These are phyloP conservation scores for Enteromius paludinosus DNA, from an alignment of 2,797 vertebrate genomes.

Conservation along the genomic window DNA sequence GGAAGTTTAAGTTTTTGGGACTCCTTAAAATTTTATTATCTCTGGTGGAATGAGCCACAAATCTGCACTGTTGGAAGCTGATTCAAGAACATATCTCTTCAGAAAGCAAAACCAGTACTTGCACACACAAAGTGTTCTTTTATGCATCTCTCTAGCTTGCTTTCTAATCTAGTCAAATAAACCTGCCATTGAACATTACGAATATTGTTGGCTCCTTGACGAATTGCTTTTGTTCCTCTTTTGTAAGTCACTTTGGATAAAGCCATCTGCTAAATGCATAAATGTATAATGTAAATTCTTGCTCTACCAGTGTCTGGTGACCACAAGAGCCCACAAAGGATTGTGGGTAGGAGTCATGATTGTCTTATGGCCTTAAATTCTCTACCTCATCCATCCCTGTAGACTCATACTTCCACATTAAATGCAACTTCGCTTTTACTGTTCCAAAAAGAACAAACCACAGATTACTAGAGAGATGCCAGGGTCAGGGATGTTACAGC, in stretches of 20 bases:
- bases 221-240: neutral
- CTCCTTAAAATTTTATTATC: too few species aligned
- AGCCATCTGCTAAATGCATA: neutral
- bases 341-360: neutral
- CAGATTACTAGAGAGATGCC: neutral
- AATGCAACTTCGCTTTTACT: neutral
- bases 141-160: neutral
- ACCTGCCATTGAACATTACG: neutral
- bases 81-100: neutral
- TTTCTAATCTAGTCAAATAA: neutral
- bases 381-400: neutral
- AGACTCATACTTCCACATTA: neutral
- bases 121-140: neutral
- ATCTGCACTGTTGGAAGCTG: neutral
- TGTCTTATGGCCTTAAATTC: slow-evolving; percentile 2
- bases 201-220: neutral
- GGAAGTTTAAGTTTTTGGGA: neutral
- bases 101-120: neutral
- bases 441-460: slow-evolving; percentile 7
- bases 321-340: neutral
- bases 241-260: neutral
- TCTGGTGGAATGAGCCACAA: neutral
- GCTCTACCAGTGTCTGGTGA: neutral
- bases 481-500: neutral
- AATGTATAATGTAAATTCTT: neutral